A percentile compares a stretch with the other conserved stretches of the same genome.
phyloP scores from a whole-genome alignment of 2,888 invertebrate genomes.

The Holacanthella duospinosa region DNA sequence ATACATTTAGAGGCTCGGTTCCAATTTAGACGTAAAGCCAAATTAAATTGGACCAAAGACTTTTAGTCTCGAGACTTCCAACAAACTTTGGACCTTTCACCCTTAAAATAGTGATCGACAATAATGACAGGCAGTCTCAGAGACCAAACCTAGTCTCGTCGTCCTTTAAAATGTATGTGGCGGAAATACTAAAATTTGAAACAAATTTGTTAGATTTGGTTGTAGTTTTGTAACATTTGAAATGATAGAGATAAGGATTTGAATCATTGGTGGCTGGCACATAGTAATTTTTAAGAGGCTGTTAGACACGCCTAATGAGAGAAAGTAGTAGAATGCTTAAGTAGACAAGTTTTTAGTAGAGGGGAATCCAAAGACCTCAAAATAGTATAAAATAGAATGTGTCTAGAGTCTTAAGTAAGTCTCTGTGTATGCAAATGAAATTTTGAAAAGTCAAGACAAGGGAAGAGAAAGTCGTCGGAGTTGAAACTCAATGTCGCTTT shows the following conservation, averaged over 20 bases:
- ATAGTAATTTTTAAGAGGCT: constrained; percentile 2
- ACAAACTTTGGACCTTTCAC: no score
- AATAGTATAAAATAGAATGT: constrained; percentile 32
- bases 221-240: not conserved
- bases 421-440: constrained; percentile 35
- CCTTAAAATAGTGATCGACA: no score
- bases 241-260: constrained; percentile 1
- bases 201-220: not conserved
- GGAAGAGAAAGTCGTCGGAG: not conserved
- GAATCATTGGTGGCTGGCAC: not conserved
- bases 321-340: constrained; percentile 33
- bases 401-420: constrained; percentile 33
- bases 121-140: no score
- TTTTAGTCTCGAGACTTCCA: no score
- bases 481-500: not conserved
- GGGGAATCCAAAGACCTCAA: constrained; percentile 10
- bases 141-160: no score
- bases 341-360: constrained; percentile 15
- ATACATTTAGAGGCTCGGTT: not conserved
- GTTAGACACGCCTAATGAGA: constrained; percentile 26
- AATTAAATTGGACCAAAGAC: not conserved
- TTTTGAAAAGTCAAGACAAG: constrained; percentile 17
- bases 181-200: not conserved
- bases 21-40: not conserved
- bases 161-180: no score